A percentile compares a stretch with the other conserved stretches of the same genome.
These are phyloP conservation scores for Pammene aurita DNA, from an alignment of 2,888 invertebrate genomes.

Conservation along the genomic window DNA sequence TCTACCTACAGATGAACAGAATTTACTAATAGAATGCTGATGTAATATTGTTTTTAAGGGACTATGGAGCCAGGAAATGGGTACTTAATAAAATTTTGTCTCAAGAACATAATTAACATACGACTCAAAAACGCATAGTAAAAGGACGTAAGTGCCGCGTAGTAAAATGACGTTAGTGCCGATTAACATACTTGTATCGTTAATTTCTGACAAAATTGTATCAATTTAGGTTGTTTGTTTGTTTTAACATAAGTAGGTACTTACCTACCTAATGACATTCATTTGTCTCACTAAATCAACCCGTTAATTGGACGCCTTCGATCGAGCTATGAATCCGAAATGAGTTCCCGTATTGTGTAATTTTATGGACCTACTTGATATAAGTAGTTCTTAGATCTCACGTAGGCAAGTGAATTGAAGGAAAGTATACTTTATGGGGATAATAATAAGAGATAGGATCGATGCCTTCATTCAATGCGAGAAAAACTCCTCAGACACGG, in stretches of 20 bases:
- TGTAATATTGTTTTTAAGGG: constrained; percentile 11
- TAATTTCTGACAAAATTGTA: constrained; percentile 13
- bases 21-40: not conserved
- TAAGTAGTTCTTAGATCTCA: not conserved
- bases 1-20: not conserved
- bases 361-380: not conserved
- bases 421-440: not conserved
- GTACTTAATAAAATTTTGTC: constrained; percentile 3
- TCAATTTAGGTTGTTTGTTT: not conserved
- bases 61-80: constrained; percentile 3
- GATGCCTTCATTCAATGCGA: not conserved
- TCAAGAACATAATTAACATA: constrained; percentile 26
- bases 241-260: not conserved
- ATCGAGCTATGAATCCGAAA: constrained; percentile 29
- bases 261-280: not conserved
- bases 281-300: constrained; percentile 6
- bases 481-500: not conserved
- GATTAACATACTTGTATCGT: constrained; percentile 31
- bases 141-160: no score
- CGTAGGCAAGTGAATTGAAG: not conserved
- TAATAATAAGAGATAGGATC: not conserved
- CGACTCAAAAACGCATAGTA: no score
- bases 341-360: constrained; percentile 23
- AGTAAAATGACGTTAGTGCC: no score
- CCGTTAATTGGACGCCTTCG: constrained; percentile 6